Base-by-base conservation (phyloP, 1,140 invertebrate genomes). In the Panulirus ornatus region DNA sequence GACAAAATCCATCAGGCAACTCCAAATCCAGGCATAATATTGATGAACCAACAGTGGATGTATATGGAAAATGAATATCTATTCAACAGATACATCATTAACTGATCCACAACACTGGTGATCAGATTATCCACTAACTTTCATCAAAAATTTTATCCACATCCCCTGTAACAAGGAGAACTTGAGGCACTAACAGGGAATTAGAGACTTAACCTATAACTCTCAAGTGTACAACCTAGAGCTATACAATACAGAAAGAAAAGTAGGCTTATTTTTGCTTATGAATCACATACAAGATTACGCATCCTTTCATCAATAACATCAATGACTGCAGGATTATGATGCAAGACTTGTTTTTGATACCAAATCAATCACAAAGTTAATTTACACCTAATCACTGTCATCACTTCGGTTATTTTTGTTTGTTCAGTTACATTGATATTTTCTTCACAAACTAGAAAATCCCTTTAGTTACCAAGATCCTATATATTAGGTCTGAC, bases 101-200 rank as follows among this genome's bases (percentile, higher is more conserved):
- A n/a, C 30, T 66, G n/a, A 66, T 8, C 58, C 58, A 66, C 27
- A 8, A 22, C n/a, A 66, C 30, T 11, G 22, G 27, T 66, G 58
- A 66, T 66, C 58, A 66, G 22, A 22, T 30, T 5, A 30, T 66
- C 58, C 58, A 66, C 58, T 66, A 66, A n/a, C 22, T 66, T 30
- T 66, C n/a, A 66, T 27, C 14, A 58, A 16, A 30, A 66, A 30
- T 2, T 66, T 66, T 27, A 44, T 47, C 22, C 44, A 47, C 27
- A 78, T 78, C 40, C 36, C 40, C 75, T 14, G n/a, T 78, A 78
- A 78, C 75, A 78, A 78, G 40, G 44, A 78, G 75, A 78, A 78
- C 40, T 11, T 78, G 75, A 78, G 75, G 75, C 75, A 78, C 75
- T 78, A 78, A 78, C 44, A 78, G 75, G 40, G 44, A 78, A 78